phyloP scores from a whole-genome alignment of 2,797 vertebrate genomes.

The Squalus acanthias region DNA sequence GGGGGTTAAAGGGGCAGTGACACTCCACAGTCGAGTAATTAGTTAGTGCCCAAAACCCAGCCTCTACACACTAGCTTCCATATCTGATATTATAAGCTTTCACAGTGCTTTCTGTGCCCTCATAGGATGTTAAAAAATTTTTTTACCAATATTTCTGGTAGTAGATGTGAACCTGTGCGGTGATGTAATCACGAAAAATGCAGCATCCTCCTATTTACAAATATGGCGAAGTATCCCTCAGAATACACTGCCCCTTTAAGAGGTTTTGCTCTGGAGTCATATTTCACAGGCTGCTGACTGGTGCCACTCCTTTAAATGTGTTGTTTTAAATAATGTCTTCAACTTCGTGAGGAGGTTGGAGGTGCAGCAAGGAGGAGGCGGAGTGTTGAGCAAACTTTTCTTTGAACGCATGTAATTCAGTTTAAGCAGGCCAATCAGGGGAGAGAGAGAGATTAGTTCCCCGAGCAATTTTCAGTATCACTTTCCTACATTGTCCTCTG shows the following conservation, averaged over 20 bases:
- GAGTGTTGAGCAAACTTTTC: neutral
- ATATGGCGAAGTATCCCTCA: neutral
- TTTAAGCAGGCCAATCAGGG: neutral
- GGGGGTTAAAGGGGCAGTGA: neutral
- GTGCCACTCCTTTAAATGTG: neutral
- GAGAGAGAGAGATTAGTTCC: neutral
- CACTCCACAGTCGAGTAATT: neutral
- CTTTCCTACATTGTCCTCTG: neutral
- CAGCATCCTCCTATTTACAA: neutral
- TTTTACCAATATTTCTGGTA: neutral
- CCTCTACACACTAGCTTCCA: neutral
- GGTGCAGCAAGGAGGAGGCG: neutral
- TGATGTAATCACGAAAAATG: neutral
- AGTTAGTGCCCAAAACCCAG: neutral
- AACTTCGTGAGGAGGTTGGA: neutral
- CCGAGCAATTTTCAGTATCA: neutral
- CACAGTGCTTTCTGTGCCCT: neutral
- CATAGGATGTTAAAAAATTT: too few species aligned
- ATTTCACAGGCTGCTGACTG: neutral
- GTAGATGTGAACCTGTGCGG: neutral
- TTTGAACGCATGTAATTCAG: neutral
- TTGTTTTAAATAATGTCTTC: neutral
- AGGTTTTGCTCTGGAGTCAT: neutral
- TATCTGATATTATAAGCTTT: neutral
- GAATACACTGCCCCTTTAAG: constrained; percentile 15